Evolutionary conservation across 2,113 vertebrate genomes (phyloP).

Genomic region (Chaetodon auriga): DNA sequence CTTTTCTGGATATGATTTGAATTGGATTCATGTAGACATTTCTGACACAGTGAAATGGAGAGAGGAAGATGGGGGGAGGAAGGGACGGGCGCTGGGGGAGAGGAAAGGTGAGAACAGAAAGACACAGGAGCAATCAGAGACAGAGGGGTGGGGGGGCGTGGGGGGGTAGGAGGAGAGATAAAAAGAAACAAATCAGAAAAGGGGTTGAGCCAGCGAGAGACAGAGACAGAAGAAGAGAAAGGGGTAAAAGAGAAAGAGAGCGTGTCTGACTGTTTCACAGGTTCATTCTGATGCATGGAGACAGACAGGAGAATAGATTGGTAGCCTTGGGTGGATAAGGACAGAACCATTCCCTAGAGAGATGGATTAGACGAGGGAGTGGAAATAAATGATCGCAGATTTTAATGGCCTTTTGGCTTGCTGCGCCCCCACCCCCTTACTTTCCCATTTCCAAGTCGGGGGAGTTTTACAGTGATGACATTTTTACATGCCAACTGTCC

Average conservation of each 20-base stretch:
- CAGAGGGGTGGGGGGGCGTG: background rate
- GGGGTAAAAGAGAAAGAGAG: constrained; percentile 65
- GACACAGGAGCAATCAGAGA: constrained; percentile 48
- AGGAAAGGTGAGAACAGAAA: constrained; percentile 55
- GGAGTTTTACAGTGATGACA: constrained; percentile 76
- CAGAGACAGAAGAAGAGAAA: constrained; percentile 59
- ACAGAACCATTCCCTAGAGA: constrained; percentile 86
- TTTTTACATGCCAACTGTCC: constrained; percentile 75
- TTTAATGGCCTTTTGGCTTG: constrained; percentile 88
- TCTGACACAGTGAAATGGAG: constrained; percentile 62
- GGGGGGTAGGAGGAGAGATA: constrained; percentile 49
- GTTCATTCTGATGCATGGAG: constrained; percentile 86
- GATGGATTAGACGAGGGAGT: constrained; percentile 86
- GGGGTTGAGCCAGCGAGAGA: constrained; percentile 40
- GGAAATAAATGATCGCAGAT: constrained; percentile 87
- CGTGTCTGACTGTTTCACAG: constrained; percentile 79
- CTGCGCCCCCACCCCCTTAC: constrained; percentile 56
- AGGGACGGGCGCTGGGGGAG: constrained; percentile 25
- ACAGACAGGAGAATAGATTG: constrained; percentile 86
- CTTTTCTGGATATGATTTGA: constrained; percentile 71
- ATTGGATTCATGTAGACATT: constrained; percentile 69
- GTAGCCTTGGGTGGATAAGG: constrained; percentile 88
- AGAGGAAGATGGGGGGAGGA: constrained; percentile 28
- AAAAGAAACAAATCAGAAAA: constrained; percentile 66
- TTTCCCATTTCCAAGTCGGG: constrained; percentile 71